Evolutionary conservation across 30 jellyfish, hydroid and myxozoan genomes (phyloP).

Genomic region (Aurelia aurita): DNA sequence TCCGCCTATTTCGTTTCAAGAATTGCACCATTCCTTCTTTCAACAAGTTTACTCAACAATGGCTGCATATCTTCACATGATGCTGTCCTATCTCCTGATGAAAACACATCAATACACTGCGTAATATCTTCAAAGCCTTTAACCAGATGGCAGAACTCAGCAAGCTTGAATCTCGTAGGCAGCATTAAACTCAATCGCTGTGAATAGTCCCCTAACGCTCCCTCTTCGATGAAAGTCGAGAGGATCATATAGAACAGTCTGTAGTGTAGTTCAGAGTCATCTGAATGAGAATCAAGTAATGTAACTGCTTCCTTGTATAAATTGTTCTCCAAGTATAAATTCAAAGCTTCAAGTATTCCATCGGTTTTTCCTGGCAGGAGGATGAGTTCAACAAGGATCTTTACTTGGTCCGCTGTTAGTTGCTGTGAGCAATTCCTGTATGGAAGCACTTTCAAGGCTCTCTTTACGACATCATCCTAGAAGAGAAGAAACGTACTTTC

Average conservation of each 20-base stretch:
- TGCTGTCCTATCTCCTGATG: background rate
- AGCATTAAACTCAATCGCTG: slow-evolving; percentile 22
- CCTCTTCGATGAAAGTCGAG: slow-evolving; percentile 37
- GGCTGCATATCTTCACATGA: slow-evolving; percentile 53
- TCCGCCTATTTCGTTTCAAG: too few relatives aligned
- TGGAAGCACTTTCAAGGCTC: slow-evolving; percentile 43
- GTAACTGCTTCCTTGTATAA: slow-evolving; percentile 39
- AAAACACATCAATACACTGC: slow-evolving; percentile 37
- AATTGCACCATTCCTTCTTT: background rate
- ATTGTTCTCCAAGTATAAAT: slow-evolving; percentile 22
- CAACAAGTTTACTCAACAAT: background rate
- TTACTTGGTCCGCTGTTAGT: slow-evolving; percentile 37
- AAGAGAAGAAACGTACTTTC: background rate
- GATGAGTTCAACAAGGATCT: slow-evolving; percentile 48
- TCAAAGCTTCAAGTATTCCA: slow-evolving; percentile 17
- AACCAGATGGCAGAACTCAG: slow-evolving; percentile 35
- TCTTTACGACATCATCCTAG: slow-evolving; percentile 35
- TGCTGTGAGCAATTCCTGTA: background rate
- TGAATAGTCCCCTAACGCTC: slow-evolving; percentile 9
- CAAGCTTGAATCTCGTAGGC: slow-evolving; percentile 44
- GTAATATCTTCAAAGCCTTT: slow-evolving; percentile 37
- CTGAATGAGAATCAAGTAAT: slow-evolving; percentile 22
- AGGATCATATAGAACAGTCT: slow-evolving; percentile 37
- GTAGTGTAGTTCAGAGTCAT: slow-evolving; percentile 10
- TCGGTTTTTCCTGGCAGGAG: slow-evolving; percentile 11